Conservation (phyloP, 2,113 vertebrate genomes). For the Theristicus caerulescens region DNA sequence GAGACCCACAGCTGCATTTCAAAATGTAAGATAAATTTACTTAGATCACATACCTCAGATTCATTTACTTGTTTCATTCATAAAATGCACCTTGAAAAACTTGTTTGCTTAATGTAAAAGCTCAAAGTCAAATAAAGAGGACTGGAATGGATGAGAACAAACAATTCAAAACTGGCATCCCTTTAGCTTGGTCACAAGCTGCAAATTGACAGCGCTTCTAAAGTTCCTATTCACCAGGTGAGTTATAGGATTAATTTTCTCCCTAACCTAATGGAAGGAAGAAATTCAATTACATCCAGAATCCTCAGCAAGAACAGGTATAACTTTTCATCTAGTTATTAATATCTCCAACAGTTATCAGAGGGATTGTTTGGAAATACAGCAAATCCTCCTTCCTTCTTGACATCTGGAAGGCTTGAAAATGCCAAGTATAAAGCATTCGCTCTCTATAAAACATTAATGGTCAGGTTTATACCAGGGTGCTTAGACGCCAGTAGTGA, state of each 20-base stretch:
- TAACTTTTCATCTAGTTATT: not conserved
- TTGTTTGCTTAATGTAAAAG: not conserved
- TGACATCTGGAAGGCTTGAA: not conserved
- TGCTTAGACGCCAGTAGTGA: not conserved
- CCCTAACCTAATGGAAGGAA: not conserved
- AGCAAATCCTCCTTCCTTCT: not conserved
- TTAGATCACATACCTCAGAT: not conserved
- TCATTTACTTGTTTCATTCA: not conserved
- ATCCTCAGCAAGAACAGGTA: not conserved
- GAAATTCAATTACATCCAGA: not conserved
- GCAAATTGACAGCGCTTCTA: not conserved
- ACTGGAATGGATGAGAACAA: not conserved
- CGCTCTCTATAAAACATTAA: not conserved
- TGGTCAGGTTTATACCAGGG: not conserved
- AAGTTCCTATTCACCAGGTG: not conserved
- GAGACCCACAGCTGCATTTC: not conserved
- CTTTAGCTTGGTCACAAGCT: not conserved
- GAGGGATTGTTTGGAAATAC: not conserved
- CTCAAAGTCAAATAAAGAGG: not conserved
- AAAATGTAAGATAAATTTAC: not conserved
- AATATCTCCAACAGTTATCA: not conserved
- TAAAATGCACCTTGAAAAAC: not conserved
- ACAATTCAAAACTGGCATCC: not conserved
- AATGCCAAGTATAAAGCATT: not conserved
- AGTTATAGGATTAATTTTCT: slow-evolving; percentile 19